These are phyloP conservation scores for Gallirallus australis DNA, from an alignment of 2,797 vertebrate genomes.

Conservation along the genomic window DNA sequence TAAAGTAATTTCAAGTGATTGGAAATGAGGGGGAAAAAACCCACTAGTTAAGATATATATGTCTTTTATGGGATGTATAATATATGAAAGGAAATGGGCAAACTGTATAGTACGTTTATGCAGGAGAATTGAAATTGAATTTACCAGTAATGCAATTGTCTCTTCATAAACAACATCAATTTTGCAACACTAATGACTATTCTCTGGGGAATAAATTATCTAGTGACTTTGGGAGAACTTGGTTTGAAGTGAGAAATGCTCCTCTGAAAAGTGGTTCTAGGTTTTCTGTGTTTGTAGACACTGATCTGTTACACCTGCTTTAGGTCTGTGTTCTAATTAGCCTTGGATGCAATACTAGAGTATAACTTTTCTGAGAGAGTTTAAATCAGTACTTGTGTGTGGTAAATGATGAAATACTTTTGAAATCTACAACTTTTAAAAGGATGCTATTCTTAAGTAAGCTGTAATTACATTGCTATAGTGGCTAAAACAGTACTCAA, in stretches of 20 bases:
- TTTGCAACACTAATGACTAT: constrained; percentile 52
- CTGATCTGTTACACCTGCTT: neutral
- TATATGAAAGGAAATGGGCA: constrained; percentile 67
- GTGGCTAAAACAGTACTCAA: neutral
- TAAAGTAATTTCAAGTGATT: constrained; percentile 22
- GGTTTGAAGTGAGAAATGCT: neutral
- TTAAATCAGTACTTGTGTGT: neutral
- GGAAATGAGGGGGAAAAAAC: neutral
- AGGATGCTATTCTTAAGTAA: neutral
- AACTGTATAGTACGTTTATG: constrained; percentile 45
- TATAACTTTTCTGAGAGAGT: neutral
- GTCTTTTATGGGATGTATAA: constrained; percentile 51
- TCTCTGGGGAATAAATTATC: constrained; percentile 43
- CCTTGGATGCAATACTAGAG: neutral
- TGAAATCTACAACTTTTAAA: neutral
- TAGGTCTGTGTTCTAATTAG: neutral
- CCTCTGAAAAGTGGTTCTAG: neutral
- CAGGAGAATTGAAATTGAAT: constrained; percentile 62
- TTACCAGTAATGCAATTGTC: constrained; percentile 66
- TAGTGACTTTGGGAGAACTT: constrained; percentile 27
- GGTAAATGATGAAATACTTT: neutral
- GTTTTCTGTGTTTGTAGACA: neutral
- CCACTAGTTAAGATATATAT: constrained; percentile 38
- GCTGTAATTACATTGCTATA: neutral
- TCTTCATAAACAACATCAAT: constrained; percentile 66